Evolutionary conservation across 2,113 vertebrate species (phyloP).

Genomic region (Monopterus albus): DNA sequence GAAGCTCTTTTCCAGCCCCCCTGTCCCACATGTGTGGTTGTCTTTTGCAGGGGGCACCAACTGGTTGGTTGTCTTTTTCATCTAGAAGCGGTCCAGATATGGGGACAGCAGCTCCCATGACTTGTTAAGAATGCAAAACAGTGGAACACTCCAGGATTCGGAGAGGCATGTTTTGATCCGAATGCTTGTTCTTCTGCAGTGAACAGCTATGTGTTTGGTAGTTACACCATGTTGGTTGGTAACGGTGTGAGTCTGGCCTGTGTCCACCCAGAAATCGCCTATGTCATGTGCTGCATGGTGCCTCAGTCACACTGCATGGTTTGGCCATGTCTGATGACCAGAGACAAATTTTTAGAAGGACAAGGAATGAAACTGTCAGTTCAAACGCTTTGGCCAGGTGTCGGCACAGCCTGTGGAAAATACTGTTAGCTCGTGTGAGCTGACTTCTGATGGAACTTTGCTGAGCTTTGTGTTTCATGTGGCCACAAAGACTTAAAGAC

Average conservation of each 20-base stretch:
- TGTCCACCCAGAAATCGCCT: constrained; percentile 3
- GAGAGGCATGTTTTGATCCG: constrained; percentile 14
- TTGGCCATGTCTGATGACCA: neutral
- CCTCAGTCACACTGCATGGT: constrained; percentile 33
- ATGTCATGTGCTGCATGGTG: neutral
- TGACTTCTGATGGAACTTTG: constrained; percentile 42
- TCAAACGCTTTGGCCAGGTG: constrained; percentile 10
- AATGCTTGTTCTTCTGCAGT: constrained; percentile 23
- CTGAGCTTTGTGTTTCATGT: constrained; percentile 38
- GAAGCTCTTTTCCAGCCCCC: no score
- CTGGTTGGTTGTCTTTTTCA: no score
- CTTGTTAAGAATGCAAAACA: no score
- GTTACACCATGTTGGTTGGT: no score
- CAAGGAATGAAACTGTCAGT: neutral
- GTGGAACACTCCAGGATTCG: neutral
- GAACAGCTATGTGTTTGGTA: constrained; percentile 38
- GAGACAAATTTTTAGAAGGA: neutral
- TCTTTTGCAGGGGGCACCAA: no score
- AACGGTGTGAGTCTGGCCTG: constrained; percentile 16
- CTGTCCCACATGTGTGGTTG: no score
- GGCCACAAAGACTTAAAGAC: constrained; percentile 30
- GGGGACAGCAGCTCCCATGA: no score
- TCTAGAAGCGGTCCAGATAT: no score
- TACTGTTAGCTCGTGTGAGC: constrained; percentile 36
- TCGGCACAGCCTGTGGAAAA: constrained; percentile 43